Conservation (phyloP, 37 sponge, comb jelly and placozoan genomes). For the Corticium candelabrum region DNA sequence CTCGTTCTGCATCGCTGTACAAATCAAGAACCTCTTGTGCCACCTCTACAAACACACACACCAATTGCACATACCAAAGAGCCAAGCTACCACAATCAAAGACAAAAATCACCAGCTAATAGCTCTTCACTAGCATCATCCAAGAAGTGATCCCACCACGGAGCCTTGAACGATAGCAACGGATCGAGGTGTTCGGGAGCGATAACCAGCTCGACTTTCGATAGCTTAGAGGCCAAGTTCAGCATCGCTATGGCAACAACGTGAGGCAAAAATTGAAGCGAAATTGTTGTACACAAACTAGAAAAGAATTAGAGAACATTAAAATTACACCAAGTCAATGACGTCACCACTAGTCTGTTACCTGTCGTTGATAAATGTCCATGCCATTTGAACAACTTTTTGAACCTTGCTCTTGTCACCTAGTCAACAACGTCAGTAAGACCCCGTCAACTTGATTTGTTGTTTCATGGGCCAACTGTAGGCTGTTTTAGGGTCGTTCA, state of each 20-base stretch:
- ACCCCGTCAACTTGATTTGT: too few species aligned
- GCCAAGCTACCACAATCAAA: too few species aligned
- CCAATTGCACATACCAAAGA: too few species aligned
- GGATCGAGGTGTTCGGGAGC: constrained; percentile 15
- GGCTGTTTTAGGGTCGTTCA: too few species aligned
- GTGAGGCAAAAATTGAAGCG: constrained; percentile 83
- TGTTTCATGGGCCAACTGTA: too few species aligned
- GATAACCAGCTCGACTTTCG: constrained; percentile 49
- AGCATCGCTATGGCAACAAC: constrained; percentile 74
- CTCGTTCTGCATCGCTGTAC: too few species aligned
- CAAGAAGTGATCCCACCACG: constrained; percentile 86
- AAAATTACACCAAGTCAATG: too few species aligned
- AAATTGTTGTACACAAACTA: constrained; percentile 74
- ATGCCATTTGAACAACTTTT: constrained; percentile 78
- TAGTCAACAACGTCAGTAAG: background rate
- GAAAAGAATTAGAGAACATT: too few species aligned
- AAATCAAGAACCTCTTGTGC: constrained; percentile 57
- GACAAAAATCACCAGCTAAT: constrained; percentile 41
- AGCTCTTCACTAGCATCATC: constrained; percentile 62
- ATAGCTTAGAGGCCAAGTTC: constrained; percentile 65
- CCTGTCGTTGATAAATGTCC: constrained; percentile 95
- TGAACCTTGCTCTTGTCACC: constrained; percentile 46
- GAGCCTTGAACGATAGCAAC: constrained; percentile 9
- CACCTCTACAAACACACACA: constrained; percentile 32
- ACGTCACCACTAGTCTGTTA: too few species aligned